Evolutionary conservation across 2,797 vertebrate genomes (phyloP).

Genomic region (Phrynocephalus forsythii): DNA sequence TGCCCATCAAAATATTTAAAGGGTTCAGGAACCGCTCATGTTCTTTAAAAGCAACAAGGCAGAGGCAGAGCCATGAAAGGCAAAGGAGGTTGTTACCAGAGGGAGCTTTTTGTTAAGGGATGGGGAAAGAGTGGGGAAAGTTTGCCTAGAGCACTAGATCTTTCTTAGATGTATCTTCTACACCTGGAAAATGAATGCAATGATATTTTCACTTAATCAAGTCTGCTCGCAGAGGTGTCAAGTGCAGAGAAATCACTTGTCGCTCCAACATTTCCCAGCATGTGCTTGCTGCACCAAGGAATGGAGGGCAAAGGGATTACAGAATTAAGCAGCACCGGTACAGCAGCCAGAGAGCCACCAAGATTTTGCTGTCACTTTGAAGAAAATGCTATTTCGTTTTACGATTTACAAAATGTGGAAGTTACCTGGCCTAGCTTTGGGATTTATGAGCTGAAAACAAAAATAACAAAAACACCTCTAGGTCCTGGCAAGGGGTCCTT

Average conservation of each 20-base stretch:
- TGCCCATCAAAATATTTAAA: constrained; percentile 40
- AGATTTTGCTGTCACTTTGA: constrained; percentile 80
- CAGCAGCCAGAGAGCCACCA: constrained; percentile 63
- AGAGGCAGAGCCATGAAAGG: constrained; percentile 44
- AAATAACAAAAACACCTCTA: neutral
- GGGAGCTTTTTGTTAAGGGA: neutral
- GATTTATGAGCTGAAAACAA: constrained; percentile 19
- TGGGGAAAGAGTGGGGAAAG: neutral
- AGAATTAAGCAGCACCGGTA: constrained; percentile 72
- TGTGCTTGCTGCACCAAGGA: constrained; percentile 67
- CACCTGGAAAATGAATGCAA: constrained; percentile 72
- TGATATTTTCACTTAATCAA: constrained; percentile 79
- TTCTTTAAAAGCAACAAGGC: constrained; percentile 39
- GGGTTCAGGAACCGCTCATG: constrained; percentile 36
- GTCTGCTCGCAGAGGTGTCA: constrained; percentile 71
- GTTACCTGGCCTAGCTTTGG: constrained; percentile 55
- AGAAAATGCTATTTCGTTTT: constrained; percentile 80
- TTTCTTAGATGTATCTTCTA: constrained; percentile 54
- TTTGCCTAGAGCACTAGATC: constrained; percentile 37
- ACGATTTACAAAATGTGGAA: constrained; percentile 73
- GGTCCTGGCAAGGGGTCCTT: neutral
- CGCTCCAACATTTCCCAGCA: constrained; percentile 74
- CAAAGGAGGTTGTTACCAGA: constrained; percentile 38
- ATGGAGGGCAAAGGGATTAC: constrained; percentile 78
- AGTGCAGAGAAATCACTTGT: constrained; percentile 77